Percentiles rank a stretch among this genome's conserved stretches.
These are phyloP conservation scores for Charadrius vociferus DNA, from an alignment of 2,113 vertebrate species.

Conservation along the genomic window DNA sequence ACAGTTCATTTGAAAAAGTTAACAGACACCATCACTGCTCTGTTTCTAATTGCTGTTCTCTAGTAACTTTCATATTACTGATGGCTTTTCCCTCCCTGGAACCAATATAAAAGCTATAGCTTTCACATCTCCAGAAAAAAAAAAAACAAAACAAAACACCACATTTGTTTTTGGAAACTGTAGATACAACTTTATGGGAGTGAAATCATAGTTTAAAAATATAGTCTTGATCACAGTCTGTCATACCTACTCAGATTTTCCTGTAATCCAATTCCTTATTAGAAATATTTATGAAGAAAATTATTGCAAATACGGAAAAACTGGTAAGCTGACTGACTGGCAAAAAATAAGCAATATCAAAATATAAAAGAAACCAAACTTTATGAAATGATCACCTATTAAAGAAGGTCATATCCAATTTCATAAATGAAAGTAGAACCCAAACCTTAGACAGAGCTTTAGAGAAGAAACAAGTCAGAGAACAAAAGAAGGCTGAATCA, in stretches of 20 bases:
- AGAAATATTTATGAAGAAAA: not conserved
- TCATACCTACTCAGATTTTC: not conserved
- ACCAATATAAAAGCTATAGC: not conserved
- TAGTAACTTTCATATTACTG: not conserved
- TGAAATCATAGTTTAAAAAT: not conserved
- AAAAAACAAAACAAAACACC: too few relatives aligned
- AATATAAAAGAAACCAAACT: not conserved
- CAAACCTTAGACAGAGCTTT: not conserved
- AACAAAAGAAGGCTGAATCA: not conserved
- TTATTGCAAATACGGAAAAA: not conserved
- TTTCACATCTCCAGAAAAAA: not conserved
- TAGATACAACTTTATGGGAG: not conserved
- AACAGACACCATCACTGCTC: not conserved
- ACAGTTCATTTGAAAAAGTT: not conserved
- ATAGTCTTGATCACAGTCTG: not conserved
- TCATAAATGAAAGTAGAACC: not conserved
- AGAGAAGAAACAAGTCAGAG: not conserved
- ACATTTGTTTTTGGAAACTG: not conserved
- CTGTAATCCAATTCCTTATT: not conserved
- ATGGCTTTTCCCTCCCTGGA: not conserved
- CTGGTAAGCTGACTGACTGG: not conserved
- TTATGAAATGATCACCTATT: not conserved
- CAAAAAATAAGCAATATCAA: not conserved
- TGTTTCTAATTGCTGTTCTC: not conserved
- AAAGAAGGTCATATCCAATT: not conserved